These are phyloP conservation scores for Panagrolaimus sp. DNA, from an alignment of 1,140 invertebrate species.

Conservation along the genomic window DNA sequence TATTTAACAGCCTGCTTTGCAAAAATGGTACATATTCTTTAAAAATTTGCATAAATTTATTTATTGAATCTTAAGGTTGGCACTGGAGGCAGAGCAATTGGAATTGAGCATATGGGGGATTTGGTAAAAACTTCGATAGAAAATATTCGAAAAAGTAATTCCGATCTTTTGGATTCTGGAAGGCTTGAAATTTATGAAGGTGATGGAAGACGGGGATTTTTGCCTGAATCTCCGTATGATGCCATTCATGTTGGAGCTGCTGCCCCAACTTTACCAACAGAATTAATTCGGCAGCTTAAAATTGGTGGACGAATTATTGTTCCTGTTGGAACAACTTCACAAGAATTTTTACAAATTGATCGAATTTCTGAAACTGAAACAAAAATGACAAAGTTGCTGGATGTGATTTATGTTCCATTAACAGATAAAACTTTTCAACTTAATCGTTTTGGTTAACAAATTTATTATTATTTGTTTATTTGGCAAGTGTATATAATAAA, in stretches of 20 bases:
- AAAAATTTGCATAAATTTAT: neutral
- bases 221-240: conserved; percentile 73
- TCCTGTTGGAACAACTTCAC: conserved; percentile 74
- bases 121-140: conserved; percentile 71
- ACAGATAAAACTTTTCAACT: conserved; percentile 76
- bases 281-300: conserved; percentile 70
- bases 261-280: conserved; percentile 71
- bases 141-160: conserved; percentile 75
- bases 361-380: conserved; percentile 76
- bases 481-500: too few species aligned
- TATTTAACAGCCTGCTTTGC: conserved; percentile 93
- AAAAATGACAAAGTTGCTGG: conserved; percentile 76
- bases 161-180: conserved; percentile 67
- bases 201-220: conserved; percentile 76
- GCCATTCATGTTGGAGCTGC: conserved; percentile 90
- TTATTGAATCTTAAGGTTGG: conserved; percentile 64
- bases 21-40: conserved; percentile 67
- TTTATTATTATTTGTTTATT: too few species aligned
- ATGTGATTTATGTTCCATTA: conserved; percentile 91
- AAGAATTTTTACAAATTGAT: conserved; percentile 79
- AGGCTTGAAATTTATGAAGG: conserved; percentile 70
- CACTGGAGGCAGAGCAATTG: conserved; percentile 71
- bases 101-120: conserved; percentile 86
- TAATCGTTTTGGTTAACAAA: neutral
- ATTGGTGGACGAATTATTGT: conserved; percentile 82